Conservation (phyloP, 2,113 vertebrate species). For the Ptychochromis oligacanthus region DNA sequence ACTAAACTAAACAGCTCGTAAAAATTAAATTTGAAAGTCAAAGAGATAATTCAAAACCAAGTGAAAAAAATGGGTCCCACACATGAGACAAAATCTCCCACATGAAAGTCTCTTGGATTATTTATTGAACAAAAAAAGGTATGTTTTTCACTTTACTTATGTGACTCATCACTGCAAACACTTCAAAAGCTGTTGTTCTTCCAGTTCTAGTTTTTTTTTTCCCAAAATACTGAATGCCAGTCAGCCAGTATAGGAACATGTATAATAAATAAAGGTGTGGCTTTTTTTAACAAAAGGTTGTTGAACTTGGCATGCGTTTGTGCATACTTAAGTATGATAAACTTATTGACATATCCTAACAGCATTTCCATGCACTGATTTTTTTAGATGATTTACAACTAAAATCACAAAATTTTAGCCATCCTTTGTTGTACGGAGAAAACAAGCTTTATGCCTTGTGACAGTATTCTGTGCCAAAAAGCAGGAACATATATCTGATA, state of each 20-base stretch:
- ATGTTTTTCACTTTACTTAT: neutral
- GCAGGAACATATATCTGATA: constrained; percentile 22
- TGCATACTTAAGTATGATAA: neutral
- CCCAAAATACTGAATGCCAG: neutral
- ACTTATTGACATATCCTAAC: neutral
- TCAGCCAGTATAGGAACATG: neutral
- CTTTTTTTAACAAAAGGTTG: neutral
- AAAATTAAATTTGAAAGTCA: neutral
- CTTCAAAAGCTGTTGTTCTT: neutral
- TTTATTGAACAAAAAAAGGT: neutral
- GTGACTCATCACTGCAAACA: neutral
- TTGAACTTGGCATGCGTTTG: neutral
- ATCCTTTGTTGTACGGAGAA: neutral
- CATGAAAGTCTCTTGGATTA: neutral
- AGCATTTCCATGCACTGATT: neutral
- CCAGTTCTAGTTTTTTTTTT: neutral
- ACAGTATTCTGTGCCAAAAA: neutral
- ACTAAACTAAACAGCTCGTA: neutral
- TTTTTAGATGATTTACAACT: neutral
- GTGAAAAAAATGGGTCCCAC: neutral
- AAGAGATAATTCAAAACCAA: neutral
- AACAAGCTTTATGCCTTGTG: neutral
- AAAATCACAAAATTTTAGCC: neutral
- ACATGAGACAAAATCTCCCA: neutral
- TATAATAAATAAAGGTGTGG: neutral